phyloP scores from a whole-genome alignment of 2,113 vertebrate species.

The Calypte anna region DNA sequence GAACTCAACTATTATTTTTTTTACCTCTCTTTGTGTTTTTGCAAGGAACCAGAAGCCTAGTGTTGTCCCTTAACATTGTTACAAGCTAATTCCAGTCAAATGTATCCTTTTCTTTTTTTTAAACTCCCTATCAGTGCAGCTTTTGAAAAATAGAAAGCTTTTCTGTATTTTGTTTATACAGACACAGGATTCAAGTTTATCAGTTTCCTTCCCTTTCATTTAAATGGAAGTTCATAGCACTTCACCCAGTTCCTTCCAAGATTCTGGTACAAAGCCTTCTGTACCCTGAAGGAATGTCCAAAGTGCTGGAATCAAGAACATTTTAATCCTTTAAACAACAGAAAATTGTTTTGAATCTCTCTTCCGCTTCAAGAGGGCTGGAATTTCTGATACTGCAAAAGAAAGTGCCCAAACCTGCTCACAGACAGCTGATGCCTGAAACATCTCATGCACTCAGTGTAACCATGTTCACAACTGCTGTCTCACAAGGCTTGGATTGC shows the following conservation, averaged over 20 bases:
- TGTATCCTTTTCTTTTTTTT: background rate
- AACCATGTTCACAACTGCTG: background rate
- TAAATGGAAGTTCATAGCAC: background rate
- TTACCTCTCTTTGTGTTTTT: background rate
- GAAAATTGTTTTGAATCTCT: background rate
- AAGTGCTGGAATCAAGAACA: background rate
- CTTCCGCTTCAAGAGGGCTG: background rate
- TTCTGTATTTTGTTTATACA: background rate
- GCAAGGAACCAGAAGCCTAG: background rate
- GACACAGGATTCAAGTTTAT: background rate
- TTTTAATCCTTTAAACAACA: slow-evolving; percentile 16
- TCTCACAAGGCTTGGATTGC: background rate
- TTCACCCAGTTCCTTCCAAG: background rate
- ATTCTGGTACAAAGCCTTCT: background rate
- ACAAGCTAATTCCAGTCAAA: background rate
- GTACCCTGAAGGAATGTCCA: background rate
- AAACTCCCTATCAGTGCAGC: background rate
- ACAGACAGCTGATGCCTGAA: background rate
- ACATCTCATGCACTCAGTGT: background rate
- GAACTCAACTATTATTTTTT: background rate
- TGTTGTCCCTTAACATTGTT: background rate
- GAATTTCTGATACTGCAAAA: background rate
- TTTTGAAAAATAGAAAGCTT: background rate
- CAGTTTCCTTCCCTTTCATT: slow-evolving; percentile 28
- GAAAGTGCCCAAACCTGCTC: background rate